Percentiles rank a stretch among this genome's conserved stretches.
Evolutionary conservation across 64 coral and sea anemone species (phyloP).

Genomic region (Exaiptasia diaphana): DNA sequence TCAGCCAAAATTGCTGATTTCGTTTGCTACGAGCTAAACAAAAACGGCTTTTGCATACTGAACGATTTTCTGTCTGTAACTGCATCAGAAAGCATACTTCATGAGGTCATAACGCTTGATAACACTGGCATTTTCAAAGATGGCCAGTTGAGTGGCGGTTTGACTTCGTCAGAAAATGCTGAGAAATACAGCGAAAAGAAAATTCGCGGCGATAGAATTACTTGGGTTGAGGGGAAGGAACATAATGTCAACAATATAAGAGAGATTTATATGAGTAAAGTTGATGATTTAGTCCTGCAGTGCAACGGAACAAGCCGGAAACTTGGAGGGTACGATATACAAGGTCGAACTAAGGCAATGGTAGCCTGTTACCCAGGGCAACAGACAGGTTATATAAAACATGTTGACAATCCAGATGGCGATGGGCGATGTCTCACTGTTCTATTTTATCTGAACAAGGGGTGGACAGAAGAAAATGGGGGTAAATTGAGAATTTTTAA

Average conservation of each 20-base stretch:
- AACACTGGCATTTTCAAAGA: conserved; percentile 70
- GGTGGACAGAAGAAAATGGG: conserved; percentile 62
- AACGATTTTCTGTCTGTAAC: conserved; percentile 47
- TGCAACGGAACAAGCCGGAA: neutral
- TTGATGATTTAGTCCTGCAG: conserved; percentile 47
- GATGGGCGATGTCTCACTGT: conserved; percentile 83
- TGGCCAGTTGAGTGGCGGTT: conserved; percentile 64
- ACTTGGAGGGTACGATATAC: conserved; percentile 40
- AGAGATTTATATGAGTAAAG: conserved; percentile 49
- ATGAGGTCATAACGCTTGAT: conserved; percentile 52
- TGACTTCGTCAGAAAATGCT: conserved; percentile 44
- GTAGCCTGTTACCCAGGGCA: conserved; percentile 74
- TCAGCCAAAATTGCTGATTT: conserved; percentile 47
- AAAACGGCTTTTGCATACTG: conserved; percentile 51
- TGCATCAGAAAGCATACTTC: conserved; percentile 15
- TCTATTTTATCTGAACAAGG: conserved; percentile 80
- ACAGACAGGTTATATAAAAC: conserved; percentile 59
- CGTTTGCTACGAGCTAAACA: conserved; percentile 34
- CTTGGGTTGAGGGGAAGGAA: conserved; percentile 83
- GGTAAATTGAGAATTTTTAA: conserved; percentile 71
- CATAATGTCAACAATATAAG: conserved; percentile 47
- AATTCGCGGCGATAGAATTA: conserved; percentile 68
- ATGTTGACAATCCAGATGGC: conserved; percentile 90
- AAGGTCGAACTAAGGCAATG: conserved; percentile 74
- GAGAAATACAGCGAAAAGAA: conserved; percentile 64